Evolutionary conservation across 1,140 invertebrate genomes (phyloP), one percentile per base, ranked within the genome.

Genomic region (Drosophila oshimai): DNA sequence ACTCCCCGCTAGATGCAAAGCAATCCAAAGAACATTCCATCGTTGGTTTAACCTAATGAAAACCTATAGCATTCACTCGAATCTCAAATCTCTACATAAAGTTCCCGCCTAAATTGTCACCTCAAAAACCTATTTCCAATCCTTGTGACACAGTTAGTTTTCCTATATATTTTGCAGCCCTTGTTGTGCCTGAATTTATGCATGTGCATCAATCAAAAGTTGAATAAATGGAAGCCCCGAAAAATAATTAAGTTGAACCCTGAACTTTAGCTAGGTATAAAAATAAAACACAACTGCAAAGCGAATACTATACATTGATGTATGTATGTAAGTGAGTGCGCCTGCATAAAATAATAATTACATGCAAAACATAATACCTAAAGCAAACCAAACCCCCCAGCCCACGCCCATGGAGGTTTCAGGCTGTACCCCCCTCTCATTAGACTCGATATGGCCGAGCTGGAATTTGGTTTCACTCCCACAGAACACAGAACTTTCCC

Each of bases 251-350:
- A 22, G 47, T 49, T 46, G 15, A 50, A 41, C 15, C 47, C 45
- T 42, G 20, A 42, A 42, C 39, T 13, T 77, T 83, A 83, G 79
- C 74, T 83, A 84, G 79, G 74, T 74, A 74, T 22, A 64, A 37
- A 60, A 73, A 71, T 67, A 76, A n/a, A n/a, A 71, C 22, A 13
- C 10, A 47, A 42, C 58, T 36, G 5, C 13, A 17, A 41, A 49
- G 12, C 12, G 7, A 44, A 24, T 7, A 41, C 37, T n/a, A n/a
- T n/a, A n/a, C n/a, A n/a, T n/a, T n/a, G n/a, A n/a, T n/a, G n/a
- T n/a, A n/a, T n/a, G n/a, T n/a, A 41, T 20, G 20, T 22, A 24
- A 42, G n/a, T 13, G 20, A 7, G 39, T n/a, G n/a, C 12, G 39
- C 20, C 12, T 24, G 20, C 39, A 24, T 13, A 24, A 17, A 28